Evolutionary conservation across 2,888 invertebrate genomes (phyloP), one percentile per base, ranked within the genome.

Genomic region (Microctonus aethiopoides): DNA sequence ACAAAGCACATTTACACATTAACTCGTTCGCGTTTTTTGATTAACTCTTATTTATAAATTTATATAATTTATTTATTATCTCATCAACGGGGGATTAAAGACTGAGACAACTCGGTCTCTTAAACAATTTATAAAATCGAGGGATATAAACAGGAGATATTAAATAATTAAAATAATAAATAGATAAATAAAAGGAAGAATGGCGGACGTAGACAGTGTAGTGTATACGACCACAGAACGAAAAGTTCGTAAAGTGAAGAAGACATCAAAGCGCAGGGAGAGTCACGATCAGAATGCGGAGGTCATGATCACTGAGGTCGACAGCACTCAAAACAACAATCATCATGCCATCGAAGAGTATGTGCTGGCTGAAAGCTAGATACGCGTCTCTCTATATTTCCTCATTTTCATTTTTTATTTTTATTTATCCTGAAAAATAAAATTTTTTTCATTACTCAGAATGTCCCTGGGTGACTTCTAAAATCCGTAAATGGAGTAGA

Each of bases 191-290:
- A 29, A 29, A 63, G 60, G 36, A 51, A 74, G 20, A 88, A 96
- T 96, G 96, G 95, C 95, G 87, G 96, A 96, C 91, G 95, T 95
- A 84, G 95, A 95, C 88, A 93, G 94, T 90, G 93, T 94, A 90
- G 93, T 94, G 88, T 93, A 91, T 87, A 93, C 94, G 86, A 92
- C 94, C 86, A 94, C 94, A 84, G 94, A 92, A 87, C 92, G 92
- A 88, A 93, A 95, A 89, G 92, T 94, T 87, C 95, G 95, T 88
- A 96, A 95, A 90, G 94, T 95, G 89, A 96, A 95, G 91, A 95
- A 95, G 90, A 92, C 93, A 80, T 92, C 93, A 84, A 92, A 93
- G 82, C 92, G 94, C 87, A 92, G 94, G 86, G 93, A 94, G 88
- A 92, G 91, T 85, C 91, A 91, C 86, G 91, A 91, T 84, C 91